phyloP scores from a whole-genome alignment of 2,113 vertebrate genomes.

The Centropus unirufus region DNA sequence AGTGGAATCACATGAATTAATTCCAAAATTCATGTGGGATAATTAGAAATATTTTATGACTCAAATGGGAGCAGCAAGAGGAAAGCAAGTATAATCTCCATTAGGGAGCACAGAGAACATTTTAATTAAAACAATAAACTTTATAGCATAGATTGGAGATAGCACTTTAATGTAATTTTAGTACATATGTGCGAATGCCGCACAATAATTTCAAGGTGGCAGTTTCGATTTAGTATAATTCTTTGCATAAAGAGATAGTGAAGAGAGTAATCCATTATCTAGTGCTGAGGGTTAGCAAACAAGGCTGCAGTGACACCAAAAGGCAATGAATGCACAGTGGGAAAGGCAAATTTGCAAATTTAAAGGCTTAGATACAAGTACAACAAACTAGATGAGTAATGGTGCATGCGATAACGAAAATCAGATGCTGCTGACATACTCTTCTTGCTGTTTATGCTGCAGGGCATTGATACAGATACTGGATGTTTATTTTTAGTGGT shows the following conservation, averaged over 20 bases:
- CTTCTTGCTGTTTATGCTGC: not conserved
- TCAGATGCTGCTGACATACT: not conserved
- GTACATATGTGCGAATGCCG: not conserved
- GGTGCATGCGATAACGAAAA: not conserved
- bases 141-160: conserved; percentile 23
- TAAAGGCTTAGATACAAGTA: not conserved
- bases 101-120: not conserved
- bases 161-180: not conserved
- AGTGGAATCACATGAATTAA: not conserved
- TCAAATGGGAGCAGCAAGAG: not conserved
- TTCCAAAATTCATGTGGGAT: conserved; percentile 1
- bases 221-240: conserved; percentile 26
- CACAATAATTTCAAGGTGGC: conserved; percentile 40
- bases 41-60: conserved; percentile 26
- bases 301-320: conserved; percentile 28
- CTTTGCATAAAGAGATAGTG: conserved; percentile 43
- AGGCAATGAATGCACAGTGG: not conserved
- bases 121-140: conserved; percentile 71
- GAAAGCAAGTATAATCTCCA: not conserved
- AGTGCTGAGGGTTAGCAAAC: not conserved
- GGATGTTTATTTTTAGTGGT: not conserved
- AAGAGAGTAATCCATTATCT: conserved; percentile 41
- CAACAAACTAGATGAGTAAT: not conserved
- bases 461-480: not conserved
- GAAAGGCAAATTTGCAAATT: conserved; percentile 27